phyloP scores from a whole-genome alignment of 2,113 vertebrate species.

The Serinus canaria region DNA sequence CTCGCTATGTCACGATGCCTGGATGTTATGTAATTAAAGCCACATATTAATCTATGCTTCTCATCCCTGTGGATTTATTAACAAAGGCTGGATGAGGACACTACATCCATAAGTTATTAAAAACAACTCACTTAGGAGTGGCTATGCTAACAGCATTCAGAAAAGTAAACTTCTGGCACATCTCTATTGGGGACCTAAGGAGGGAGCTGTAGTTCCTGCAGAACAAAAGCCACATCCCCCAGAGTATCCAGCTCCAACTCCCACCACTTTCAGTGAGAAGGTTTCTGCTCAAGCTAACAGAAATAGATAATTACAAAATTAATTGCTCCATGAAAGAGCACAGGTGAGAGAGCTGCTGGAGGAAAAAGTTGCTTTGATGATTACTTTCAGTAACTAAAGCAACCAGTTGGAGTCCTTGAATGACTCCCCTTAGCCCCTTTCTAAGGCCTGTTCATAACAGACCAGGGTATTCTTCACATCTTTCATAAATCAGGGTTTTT shows the following conservation, averaged over 20 bases:
- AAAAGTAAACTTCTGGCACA: neutral
- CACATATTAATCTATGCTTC: neutral
- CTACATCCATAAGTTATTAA: neutral
- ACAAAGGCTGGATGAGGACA: neutral
- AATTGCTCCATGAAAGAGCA: neutral
- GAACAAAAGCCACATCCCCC: neutral
- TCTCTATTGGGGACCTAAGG: neutral
- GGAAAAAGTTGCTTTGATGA: neutral
- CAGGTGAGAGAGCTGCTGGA: neutral
- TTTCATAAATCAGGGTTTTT: neutral
- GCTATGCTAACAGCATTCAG: neutral
- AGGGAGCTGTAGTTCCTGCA: neutral
- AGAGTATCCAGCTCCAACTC: neutral
- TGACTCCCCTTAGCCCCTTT: neutral
- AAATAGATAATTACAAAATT: neutral
- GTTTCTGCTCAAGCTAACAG: neutral
- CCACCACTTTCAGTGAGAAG: neutral
- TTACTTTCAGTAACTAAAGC: neutral
- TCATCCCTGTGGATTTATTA: slow-evolving; percentile 10
- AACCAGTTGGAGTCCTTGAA: neutral
- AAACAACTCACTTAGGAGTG: neutral
- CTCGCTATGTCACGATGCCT: neutral
- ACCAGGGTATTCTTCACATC: neutral
- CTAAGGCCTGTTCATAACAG: neutral
- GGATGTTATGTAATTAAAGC: slow-evolving; percentile 14